phyloP scores from a whole-genome alignment of 23 tunicate genomes.

The Clavelina lepadiformis region DNA sequence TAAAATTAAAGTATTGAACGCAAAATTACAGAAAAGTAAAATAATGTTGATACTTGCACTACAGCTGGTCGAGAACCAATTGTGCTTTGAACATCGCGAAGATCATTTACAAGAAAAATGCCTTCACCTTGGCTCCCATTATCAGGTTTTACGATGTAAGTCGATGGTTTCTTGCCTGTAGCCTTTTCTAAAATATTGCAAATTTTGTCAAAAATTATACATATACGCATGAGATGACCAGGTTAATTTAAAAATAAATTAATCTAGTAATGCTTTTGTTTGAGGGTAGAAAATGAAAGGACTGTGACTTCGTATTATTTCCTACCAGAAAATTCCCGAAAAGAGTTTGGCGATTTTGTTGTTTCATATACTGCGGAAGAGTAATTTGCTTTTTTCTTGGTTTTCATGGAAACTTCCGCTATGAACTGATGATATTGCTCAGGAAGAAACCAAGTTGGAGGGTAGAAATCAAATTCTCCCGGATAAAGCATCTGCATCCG shows the following conservation, averaged over 20 bases:
- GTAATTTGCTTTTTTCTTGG: constrained; percentile 12
- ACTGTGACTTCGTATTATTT: constrained; percentile 11
- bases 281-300: too few species aligned
- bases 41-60: constrained; percentile 59
- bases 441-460: constrained; percentile 86
- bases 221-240: too few species aligned
- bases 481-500: constrained; percentile 87
- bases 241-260: too few species aligned
- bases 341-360: constrained; percentile 13
- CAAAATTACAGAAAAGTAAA: background rate
- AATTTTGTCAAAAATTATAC: too few species aligned
- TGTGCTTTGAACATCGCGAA: constrained; percentile 60
- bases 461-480: constrained; percentile 88
- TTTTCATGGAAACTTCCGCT: constrained; percentile 44
- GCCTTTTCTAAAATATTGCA: too few species aligned
- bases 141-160: constrained; percentile 90
- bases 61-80: constrained; percentile 51
- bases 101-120: constrained; percentile 74
- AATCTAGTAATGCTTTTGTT: too few species aligned
- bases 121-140: constrained; percentile 89
- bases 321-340: constrained; percentile 22
- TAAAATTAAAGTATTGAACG: too few species aligned
- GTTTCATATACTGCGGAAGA: background rate
- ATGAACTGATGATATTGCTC: constrained; percentile 89
- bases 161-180: too few species aligned